Conservation (phyloP, 2,888 invertebrate genomes). For the Polydesmus complanatus region DNA sequence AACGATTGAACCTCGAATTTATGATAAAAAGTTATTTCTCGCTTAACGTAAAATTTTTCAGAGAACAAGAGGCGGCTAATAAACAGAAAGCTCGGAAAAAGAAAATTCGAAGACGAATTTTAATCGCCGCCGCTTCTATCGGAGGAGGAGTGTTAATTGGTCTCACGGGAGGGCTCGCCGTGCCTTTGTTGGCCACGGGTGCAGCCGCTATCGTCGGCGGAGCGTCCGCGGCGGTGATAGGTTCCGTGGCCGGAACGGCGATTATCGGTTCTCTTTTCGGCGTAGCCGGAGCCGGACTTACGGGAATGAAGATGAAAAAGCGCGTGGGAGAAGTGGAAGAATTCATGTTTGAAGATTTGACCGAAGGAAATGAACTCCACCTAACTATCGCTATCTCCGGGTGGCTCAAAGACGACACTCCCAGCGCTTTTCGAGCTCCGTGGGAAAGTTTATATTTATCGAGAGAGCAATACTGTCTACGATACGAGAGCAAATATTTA, state of each 20-base stretch:
- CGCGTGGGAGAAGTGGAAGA: conserved; percentile 52
- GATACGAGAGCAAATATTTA: conserved; percentile 47
- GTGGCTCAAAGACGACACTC: conserved; percentile 44
- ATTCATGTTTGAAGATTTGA: conserved; percentile 46
- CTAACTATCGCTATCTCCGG: conserved; percentile 49
- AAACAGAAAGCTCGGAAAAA: conserved; percentile 37
- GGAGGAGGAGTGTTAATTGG: conserved; percentile 48
- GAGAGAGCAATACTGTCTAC: conserved; percentile 47
- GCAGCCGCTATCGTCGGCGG: conserved; percentile 38
- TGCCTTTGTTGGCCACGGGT: conserved; percentile 45
- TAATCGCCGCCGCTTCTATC: conserved; percentile 48
- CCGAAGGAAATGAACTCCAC: conserved; percentile 39
- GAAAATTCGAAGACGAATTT: conserved; percentile 45
- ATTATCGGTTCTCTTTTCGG: conserved; percentile 49
- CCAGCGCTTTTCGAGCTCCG: conserved; percentile 36
- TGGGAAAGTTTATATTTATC: conserved; percentile 44
- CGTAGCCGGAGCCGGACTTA: conserved; percentile 50
- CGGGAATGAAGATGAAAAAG: conserved; percentile 53
- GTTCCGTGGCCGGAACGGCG: conserved; percentile 40
- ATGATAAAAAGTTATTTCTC: neutral
- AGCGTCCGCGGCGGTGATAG: conserved; percentile 37
- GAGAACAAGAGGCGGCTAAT: conserved; percentile 39
- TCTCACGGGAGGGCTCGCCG: conserved; percentile 51
- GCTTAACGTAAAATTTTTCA: conserved; percentile 22
- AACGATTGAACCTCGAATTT: conserved; percentile 22